Evolutionary conservation across 2,888 invertebrate species (phyloP), one percentile per base, ranked within the genome.

Genomic region (Pyrrhosoma nymphula): DNA sequence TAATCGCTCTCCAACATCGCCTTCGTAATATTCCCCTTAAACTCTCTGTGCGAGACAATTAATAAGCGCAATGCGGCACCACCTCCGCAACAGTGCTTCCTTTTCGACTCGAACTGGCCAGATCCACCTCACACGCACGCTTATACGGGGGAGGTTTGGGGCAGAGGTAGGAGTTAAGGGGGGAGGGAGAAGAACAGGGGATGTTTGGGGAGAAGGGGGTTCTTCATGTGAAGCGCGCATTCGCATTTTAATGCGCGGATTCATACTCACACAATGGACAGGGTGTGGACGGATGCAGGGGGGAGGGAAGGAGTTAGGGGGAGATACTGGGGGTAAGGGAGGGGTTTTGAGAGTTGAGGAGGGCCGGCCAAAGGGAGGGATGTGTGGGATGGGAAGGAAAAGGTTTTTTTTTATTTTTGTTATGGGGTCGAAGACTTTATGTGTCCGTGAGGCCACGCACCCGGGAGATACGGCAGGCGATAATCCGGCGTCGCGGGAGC

Each of bases 231-330:
- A 93, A 39, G 75, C 47, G 47, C 93, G 69, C 69, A 63, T 93
- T 39, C 93, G 93, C 93, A 93, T 93, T 93, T 93, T 93, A 93
- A 93, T 93, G 69, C 26, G 26, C 69, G 69, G 23, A 93, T 93
- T 93, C 93, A 93, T 69, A 20, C 93, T 69, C 69, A 93, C 69
- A 93, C 93, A 93, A 93, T 93, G 69, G 93, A 47, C 93, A 47
- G 93, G 47, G 93, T 63, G 91, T 30, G 60, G 60, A 60, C 23
- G 35, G 60, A 60, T 26, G 60, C 39, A 23, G 39, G 26, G 69
- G 56, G 63, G 18, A 47, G 47, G 47, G 56, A 47, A 16, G 89
- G n/a, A 16, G n/a, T n/a, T n/a, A n/a, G 47, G 8, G 8, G 47
- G 47, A 47, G 47, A 2, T 47, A n/a, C n/a, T 23, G 89, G 89